Base-by-base conservation (phyloP, 2,888 invertebrate genomes). In the Rhyacophila evoluta region DNA sequence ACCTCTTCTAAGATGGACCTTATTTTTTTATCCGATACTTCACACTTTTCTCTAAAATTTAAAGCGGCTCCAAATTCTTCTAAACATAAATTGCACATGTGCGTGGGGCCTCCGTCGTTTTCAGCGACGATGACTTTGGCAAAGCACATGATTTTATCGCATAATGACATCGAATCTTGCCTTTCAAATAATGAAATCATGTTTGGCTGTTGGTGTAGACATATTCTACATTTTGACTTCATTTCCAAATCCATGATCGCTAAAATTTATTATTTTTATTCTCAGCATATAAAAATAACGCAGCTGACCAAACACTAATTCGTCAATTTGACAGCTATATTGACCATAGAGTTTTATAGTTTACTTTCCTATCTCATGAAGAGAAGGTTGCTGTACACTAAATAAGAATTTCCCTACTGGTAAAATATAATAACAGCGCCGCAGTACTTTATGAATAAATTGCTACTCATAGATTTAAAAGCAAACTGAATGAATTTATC, bases 51-150 rank as follows among this genome's bases (percentile, higher is more conserved):
- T 72, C 69, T 74, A 68, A 79, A 79, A 29, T 77, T 77, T 28
- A 77, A n/a, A 19, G 82, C 80, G 6, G 74, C 38, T 15, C 38
- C 72, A 36, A 82, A 70, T 8, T 80, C 77, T 38, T 38, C 8
- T 1, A 73, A 39, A 37, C 82, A 82, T 3, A 37, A 36, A 5
- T 69, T 15, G 55, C 82, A 82, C 37, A 82, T 75, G 11, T 75
- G 74, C 12, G 77, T 72, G 1, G 82, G 82, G 0, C 82, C 82
- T 11, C 79, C 79, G 28, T 82, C 82, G 41, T 67, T 67, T 74
- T 77, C 55, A 11, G 74, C 12, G 36, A 79, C 37, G 6, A 15
- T 27, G 19, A 79, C 41, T 71, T 36, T 36, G 8, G 77, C 74
- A 29, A 74, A 79, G 15, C 55, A 67, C 74, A 77, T 77, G 15